phyloP scores from a whole-genome alignment of 1,140 invertebrate species.

The Aphelenchoides besseyi region DNA sequence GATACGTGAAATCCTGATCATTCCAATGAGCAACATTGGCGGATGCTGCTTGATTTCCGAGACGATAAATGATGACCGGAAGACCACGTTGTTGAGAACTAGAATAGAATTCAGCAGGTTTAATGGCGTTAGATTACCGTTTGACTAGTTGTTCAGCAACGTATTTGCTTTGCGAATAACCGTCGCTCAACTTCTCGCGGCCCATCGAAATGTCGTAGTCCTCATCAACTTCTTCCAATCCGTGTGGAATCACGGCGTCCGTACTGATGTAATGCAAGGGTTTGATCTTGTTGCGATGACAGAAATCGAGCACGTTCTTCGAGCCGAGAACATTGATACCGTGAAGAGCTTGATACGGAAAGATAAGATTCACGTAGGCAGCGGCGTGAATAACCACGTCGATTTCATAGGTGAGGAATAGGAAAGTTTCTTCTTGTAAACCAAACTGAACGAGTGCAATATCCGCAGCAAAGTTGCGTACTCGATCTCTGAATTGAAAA shows the following conservation, averaged over 20 bases:
- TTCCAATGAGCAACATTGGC: constrained; percentile 64
- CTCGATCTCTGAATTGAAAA: constrained; percentile 55
- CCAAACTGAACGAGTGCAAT: constrained; percentile 66
- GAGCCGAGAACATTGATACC: constrained; percentile 67
- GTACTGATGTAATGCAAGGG: constrained; percentile 60
- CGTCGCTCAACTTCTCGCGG: constrained; percentile 62
- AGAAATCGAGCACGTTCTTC: constrained; percentile 66
- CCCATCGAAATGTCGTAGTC: constrained; percentile 61
- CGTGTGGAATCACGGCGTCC: constrained; percentile 66
- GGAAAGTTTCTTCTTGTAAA: constrained; percentile 65
- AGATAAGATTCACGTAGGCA: constrained; percentile 66
- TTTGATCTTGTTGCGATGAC: constrained; percentile 66
- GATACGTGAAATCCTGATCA: constrained; percentile 66
- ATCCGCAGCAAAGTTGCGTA: constrained; percentile 64
- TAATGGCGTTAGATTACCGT: constrained; percentile 32
- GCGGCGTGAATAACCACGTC: constrained; percentile 67
- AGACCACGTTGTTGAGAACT: constrained; percentile 64
- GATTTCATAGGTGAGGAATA: constrained; percentile 65
- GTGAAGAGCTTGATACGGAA: constrained; percentile 62
- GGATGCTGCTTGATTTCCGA: constrained; percentile 63
- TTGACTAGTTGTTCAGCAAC: constrained; percentile 66
- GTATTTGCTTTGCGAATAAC: constrained; percentile 68
- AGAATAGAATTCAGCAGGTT: constrained; percentile 8
- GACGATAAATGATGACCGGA: constrained; percentile 66
- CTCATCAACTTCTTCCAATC: constrained; percentile 63